These are phyloP conservation scores for Aquatica leii DNA, from an alignment of 2,888 invertebrate species.

Conservation along the genomic window DNA sequence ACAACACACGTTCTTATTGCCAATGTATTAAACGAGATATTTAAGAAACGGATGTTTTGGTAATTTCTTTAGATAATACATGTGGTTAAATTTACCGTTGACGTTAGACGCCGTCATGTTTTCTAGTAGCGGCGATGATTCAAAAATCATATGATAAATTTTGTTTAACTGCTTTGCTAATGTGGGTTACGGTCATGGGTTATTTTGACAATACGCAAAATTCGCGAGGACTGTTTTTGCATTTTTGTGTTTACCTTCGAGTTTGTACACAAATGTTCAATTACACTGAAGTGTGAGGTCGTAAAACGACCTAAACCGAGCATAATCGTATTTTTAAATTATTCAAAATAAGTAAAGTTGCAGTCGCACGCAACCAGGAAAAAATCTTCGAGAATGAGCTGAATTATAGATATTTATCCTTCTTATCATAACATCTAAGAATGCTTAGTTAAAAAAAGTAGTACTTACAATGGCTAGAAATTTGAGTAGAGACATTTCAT, in stretches of 20 bases:
- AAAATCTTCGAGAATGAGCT: not conserved
- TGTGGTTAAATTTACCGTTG: conserved; percentile 11
- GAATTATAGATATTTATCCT: too few relatives aligned
- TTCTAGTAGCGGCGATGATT: not conserved
- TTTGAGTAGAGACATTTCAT: conserved; percentile 69
- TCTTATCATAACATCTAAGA: too few relatives aligned
- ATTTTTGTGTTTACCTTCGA: conserved; percentile 7
- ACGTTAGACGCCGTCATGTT: not conserved
- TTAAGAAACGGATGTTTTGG: conserved; percentile 7
- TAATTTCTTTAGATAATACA: not conserved
- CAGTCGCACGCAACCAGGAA: conserved; percentile 4
- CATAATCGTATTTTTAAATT: conserved; percentile 4
- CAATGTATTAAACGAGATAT: not conserved
- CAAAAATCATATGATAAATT: not conserved
- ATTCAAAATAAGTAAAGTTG: not conserved
- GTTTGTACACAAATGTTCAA: not conserved
- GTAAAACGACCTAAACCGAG: conserved; percentile 1
- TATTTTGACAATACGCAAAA: not conserved
- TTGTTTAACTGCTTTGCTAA: not conserved
- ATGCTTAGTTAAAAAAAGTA: too few relatives aligned
- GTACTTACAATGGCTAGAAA: conserved; percentile 82
- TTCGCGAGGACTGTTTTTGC: not conserved
- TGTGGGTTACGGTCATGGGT: not conserved
- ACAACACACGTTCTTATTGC: too few relatives aligned
- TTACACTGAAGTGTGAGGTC: not conserved